Evolutionary conservation across 1,140 invertebrate species (phyloP).

Genomic region (Solen grandis): DNA sequence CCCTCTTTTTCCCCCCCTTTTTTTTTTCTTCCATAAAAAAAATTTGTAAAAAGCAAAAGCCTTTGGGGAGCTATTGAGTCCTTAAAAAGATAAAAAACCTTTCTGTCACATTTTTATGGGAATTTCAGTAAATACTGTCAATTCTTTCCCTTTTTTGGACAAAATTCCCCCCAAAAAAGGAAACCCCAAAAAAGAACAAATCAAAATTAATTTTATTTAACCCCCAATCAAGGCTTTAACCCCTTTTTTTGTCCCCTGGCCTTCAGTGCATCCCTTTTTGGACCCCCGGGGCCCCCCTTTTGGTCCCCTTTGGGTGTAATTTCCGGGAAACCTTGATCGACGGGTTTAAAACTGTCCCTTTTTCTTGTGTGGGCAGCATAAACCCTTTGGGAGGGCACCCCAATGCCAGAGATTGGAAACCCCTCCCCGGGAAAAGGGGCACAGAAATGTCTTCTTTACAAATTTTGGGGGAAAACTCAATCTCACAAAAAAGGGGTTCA

Average conservation of each 20-base stretch:
- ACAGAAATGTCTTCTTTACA: background rate
- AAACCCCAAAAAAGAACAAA: too few relatives aligned
- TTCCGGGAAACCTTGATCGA: conserved; percentile 86
- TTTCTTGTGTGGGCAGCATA: conserved; percentile 83
- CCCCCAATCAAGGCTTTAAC: too few relatives aligned
- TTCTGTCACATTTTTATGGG: too few relatives aligned
- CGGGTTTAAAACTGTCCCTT: conserved; percentile 83
- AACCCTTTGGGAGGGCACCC: conserved; percentile 84
- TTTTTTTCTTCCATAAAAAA: too few relatives aligned
- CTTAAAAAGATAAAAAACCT: too few relatives aligned
- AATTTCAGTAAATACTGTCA: too few relatives aligned
- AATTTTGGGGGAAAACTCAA: background rate
- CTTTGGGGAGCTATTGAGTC: too few relatives aligned
- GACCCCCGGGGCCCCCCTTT: conserved; percentile 94
- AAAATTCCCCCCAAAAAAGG: too few relatives aligned
- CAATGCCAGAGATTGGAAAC: conserved; percentile 88
- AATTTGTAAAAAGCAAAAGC: too few relatives aligned
- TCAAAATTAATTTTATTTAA: too few relatives aligned
- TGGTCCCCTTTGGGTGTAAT: conserved; percentile 84
- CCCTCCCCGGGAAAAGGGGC: conserved; percentile 85
- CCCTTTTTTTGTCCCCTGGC: conserved; percentile 85
- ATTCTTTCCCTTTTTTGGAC: too few relatives aligned
- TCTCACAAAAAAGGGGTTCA: background rate
- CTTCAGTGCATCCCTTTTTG: conserved; percentile 90
- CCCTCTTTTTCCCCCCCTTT: too few relatives aligned